Evolutionary conservation across 2,113 vertebrate species (phyloP), one percentile per base, ranked within the genome.

Genomic region (Symphodus melops): DNA sequence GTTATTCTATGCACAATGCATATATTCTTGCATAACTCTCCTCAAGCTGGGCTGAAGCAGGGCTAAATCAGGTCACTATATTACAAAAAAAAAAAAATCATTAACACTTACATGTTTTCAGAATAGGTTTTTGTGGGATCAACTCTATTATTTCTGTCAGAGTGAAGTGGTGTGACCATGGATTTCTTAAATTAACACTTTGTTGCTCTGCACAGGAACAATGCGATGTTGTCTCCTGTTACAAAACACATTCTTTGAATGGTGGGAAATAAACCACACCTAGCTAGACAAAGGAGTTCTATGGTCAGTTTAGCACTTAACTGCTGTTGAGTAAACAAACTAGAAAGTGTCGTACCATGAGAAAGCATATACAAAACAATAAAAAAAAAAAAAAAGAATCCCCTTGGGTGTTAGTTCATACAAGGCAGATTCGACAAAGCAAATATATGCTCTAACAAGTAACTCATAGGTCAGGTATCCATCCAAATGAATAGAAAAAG

Each of bases 221-320:
- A 90, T 86, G 77, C 82, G 54, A 7, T 9, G 39, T 48, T 69
- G 68, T 86, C 54, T 82, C 77, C 74, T 56, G 75, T 88, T 85
- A 42, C 73, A 68, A 85, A 87, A 72, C 53, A 60, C 62, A 68
- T 53, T 51, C 17, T 72, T 44, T 87, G 71, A 89, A 90, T 88
- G 79, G 79, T 87, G 84, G 89, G 90, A 91, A 93, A 79, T 72
- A 12, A 69, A 72, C 87, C 85, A 75, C 90, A 75, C 90, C 86
- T 82, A 73, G 33, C 14, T 33, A 62, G 56, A 83, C 82, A 86
- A 86, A 88, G 78, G 66, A 81, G 62, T 70, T 55, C 60, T 75
- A 49, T 41, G 75, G 74, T 77, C 75, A 28, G 56, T 58, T 70
- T 77, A 79, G 87, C 89, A 85, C 68, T 86, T 76, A 72, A 76